phyloP scores from a whole-genome alignment of 2,888 invertebrate species.

The Drosophila koepferae region DNA sequence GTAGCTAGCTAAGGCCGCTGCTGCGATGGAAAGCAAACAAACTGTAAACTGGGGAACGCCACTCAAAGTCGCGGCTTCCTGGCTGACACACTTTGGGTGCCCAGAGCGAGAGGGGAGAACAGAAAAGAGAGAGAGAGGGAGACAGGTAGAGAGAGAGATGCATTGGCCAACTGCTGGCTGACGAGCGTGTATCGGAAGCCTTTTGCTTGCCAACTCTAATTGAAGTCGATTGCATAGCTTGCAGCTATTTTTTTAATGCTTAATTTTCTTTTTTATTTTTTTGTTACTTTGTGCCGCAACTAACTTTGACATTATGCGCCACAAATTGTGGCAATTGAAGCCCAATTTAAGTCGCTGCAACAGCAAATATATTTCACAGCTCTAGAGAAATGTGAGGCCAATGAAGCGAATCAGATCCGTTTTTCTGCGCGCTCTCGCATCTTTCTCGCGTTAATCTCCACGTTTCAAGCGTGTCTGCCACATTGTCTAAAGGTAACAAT shows the following conservation, averaged over 20 bases:
- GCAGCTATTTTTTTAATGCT: conserved; percentile 38
- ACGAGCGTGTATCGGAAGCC: conserved; percentile 58
- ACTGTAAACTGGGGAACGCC: conserved; percentile 64
- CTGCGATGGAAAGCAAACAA: conserved; percentile 51
- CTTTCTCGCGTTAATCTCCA: conserved; percentile 11
- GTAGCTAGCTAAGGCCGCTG: conserved; percentile 14
- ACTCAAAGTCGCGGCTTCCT: conserved; percentile 66
- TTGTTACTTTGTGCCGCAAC: conserved; percentile 30
- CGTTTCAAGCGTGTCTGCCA: conserved; percentile 64
- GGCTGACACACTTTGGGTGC: conserved; percentile 63
- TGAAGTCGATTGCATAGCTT: conserved; percentile 68
- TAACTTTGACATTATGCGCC: conserved; percentile 78
- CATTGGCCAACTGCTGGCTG: conserved; percentile 7
- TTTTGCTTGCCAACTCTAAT: conserved; percentile 70
- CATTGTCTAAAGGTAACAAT: conserved; percentile 77
- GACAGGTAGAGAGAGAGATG: not conserved
- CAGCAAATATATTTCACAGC: conserved; percentile 59
- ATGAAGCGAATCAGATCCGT: conserved; percentile 48
- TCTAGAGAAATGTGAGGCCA: conserved; percentile 23
- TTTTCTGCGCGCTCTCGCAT: conserved; percentile 12
- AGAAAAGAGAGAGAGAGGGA: not conserved
- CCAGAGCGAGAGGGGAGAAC: conserved; percentile 8
- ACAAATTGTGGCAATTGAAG: conserved; percentile 76
- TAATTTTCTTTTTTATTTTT: not conserved
- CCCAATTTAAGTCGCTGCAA: conserved; percentile 40